Evolutionary conservation across 2,797 vertebrate genomes (phyloP).

Genomic region (Glossophaga mutica): DNA sequence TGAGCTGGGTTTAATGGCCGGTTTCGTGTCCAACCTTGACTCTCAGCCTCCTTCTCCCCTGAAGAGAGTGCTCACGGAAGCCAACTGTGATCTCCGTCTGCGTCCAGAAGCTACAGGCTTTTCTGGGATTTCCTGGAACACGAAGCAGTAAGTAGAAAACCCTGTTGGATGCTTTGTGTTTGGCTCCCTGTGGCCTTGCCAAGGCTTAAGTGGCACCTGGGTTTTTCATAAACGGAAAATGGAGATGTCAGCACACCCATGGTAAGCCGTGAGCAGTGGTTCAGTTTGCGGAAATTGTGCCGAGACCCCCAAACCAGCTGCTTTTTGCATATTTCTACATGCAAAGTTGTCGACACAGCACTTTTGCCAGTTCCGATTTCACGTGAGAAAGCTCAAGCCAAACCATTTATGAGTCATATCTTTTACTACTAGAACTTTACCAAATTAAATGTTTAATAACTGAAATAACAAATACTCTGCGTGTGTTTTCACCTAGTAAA

Average conservation of each 20-base stretch:
- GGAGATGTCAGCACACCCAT: conserved; percentile 42
- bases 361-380: conserved; percentile 41
- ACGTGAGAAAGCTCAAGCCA: conserved; percentile 38
- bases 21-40: not conserved
- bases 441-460: conserved; percentile 52
- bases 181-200: not conserved
- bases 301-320: conserved; percentile 62
- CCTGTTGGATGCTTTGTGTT: not conserved
- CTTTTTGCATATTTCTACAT: conserved; percentile 60
- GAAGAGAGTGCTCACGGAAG: not conserved
- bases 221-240: conserved; percentile 39
- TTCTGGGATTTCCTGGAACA: not conserved
- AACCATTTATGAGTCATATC: conserved; percentile 10
- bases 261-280: not conserved
- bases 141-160: not conserved
- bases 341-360: conserved; percentile 50
- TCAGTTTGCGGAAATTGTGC: conserved; percentile 12
- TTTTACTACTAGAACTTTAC: conserved; percentile 52
- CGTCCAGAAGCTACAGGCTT: not conserved
- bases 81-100: not conserved
- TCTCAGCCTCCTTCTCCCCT: not conserved
- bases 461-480: not conserved
- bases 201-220: conserved; percentile 35
- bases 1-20: not conserved
- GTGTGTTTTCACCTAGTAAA: not conserved